These are phyloP conservation scores for Iselma pallidipennis DNA, from an alignment of 2,888 invertebrate species.

Conservation along the genomic window DNA sequence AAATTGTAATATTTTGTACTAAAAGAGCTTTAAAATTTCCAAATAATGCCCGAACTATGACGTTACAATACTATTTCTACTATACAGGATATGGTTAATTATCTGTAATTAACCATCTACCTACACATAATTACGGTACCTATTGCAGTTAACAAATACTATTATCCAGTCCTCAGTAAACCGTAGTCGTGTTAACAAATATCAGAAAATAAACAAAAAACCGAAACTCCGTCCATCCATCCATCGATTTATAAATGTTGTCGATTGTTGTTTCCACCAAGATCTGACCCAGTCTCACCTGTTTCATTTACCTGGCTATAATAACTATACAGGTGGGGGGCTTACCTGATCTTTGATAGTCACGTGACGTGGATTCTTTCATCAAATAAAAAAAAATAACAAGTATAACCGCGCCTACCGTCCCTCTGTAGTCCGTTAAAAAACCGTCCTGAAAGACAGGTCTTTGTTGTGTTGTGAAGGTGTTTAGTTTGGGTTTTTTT, in stretches of 20 bases:
- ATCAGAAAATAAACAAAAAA: background rate
- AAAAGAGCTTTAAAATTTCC: background rate
- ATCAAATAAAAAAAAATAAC: constrained; percentile 51
- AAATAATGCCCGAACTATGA: no score
- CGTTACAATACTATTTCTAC: no score
- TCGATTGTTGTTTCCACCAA: constrained; percentile 30
- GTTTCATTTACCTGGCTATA: constrained; percentile 44
- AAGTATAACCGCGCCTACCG: constrained; percentile 51
- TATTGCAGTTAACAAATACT: background rate
- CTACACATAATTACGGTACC: constrained; percentile 29
- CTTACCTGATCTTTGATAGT: constrained; percentile 42
- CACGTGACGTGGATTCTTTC: constrained; percentile 52
- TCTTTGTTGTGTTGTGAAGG: constrained; percentile 21
- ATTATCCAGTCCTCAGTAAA: background rate
- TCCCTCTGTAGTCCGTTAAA: constrained; percentile 34
- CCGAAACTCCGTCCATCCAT: no score
- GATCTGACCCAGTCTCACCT: constrained; percentile 44
- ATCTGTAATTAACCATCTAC: constrained; percentile 29
- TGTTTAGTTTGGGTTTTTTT: background rate
- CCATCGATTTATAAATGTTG: no score
- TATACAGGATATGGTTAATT: background rate
- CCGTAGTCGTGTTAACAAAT: background rate
- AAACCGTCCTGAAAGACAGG: constrained; percentile 29
- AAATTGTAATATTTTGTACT: background rate
- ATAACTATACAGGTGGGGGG: constrained; percentile 44